Evolutionary conservation across 2,113 vertebrate species (phyloP).

Genomic region (Nestor notabilis): DNA sequence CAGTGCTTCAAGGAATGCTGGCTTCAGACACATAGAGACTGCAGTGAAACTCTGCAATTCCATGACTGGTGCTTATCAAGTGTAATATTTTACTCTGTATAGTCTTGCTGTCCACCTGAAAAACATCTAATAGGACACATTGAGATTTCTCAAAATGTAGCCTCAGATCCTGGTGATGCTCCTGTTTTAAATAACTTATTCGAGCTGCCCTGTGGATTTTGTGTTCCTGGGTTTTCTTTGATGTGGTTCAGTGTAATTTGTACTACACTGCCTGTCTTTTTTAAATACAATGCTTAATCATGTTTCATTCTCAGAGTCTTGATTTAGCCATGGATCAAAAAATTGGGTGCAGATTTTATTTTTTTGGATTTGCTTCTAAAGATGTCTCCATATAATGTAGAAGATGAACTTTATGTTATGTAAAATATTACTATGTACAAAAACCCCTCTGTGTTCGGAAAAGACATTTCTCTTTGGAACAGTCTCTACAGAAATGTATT

Average conservation of each 20-base stretch:
- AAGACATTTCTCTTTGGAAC: neutral
- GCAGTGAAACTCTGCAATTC: neutral
- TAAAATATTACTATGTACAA: neutral
- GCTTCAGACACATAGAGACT: neutral
- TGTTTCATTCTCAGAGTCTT: neutral
- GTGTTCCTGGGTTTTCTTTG: slow-evolving; percentile 32
- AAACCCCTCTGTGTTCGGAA: neutral
- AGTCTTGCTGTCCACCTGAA: neutral
- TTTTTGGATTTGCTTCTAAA: neutral
- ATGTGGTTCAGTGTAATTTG: slow-evolving; percentile 44
- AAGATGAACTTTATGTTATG: neutral
- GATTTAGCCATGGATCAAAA: neutral
- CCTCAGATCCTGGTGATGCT: neutral
- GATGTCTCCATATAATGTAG: neutral
- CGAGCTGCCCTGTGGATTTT: neutral
- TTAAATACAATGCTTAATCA: neutral
- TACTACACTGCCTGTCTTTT: slow-evolving; percentile 2
- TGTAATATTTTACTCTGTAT: neutral
- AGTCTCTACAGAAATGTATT: neutral
- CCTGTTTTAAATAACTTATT: slow-evolving; percentile 13
- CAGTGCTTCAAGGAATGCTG: neutral
- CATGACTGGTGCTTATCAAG: neutral
- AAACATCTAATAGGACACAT: neutral
- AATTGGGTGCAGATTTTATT: neutral
- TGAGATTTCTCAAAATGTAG: neutral